Conservation (phyloP, 2,888 invertebrate genomes). For the Crocallis elinguaria region DNA sequence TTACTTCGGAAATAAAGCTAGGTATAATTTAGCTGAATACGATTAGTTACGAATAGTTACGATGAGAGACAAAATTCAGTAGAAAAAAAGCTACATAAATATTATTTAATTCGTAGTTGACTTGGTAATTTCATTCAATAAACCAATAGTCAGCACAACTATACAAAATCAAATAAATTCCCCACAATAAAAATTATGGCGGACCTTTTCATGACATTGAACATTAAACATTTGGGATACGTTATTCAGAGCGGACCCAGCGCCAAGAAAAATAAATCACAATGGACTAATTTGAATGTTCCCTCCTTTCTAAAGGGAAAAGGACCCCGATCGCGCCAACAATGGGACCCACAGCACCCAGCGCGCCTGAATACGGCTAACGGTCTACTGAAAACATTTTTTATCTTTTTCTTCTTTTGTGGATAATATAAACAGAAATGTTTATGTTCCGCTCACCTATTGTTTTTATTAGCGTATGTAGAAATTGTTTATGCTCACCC, state of each 20-base stretch:
- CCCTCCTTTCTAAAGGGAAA: constrained; percentile 67
- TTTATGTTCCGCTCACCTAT: constrained; percentile 66
- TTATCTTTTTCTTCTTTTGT: constrained; percentile 62
- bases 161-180: constrained; percentile 34
- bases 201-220: constrained; percentile 54
- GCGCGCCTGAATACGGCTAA: constrained; percentile 58
- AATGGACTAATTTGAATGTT: constrained; percentile 79
- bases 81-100: no score
- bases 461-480: constrained; percentile 65
- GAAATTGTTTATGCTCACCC: constrained; percentile 55
- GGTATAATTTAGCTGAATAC: no score
- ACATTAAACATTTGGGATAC: constrained; percentile 53
- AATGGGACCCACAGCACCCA: constrained; percentile 56
- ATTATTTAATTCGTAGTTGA: no score
- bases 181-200: constrained; percentile 34
- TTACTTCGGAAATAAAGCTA: no score
- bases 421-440: constrained; percentile 70
- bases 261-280: constrained; percentile 70
- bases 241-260: constrained; percentile 51
- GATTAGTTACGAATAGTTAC: no score
- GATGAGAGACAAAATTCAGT: no score
- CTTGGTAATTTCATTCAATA: not conserved
- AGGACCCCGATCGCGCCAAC: constrained; percentile 68
- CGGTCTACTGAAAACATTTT: constrained; percentile 51
- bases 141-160: constrained; percentile 1